These are phyloP conservation scores for Drosophila neonasuta DNA, from an alignment of 2,888 invertebrate species.

Conservation along the genomic window DNA sequence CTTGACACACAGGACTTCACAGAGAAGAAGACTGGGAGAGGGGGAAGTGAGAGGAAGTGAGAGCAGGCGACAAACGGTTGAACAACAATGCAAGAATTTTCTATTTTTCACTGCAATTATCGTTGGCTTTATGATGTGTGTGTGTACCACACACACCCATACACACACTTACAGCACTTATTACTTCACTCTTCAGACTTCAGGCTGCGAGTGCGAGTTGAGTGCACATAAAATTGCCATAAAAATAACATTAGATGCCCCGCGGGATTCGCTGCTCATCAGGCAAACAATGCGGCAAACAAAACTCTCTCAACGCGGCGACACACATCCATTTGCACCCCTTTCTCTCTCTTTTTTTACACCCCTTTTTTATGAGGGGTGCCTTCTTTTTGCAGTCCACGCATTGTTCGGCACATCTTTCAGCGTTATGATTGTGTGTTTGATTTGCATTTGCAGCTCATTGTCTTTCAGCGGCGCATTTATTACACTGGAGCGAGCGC, in stretches of 20 bases:
- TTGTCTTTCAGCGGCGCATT: constrained; percentile 35
- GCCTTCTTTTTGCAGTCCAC: not conserved
- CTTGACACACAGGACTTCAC: constrained; percentile 51
- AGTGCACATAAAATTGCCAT: constrained; percentile 60
- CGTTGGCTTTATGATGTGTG: constrained; percentile 61
- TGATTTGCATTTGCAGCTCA: constrained; percentile 32
- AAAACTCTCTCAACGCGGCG: constrained; percentile 14
- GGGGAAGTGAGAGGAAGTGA: not conserved
- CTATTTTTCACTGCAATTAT: constrained; percentile 63
- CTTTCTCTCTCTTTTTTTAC: no score
- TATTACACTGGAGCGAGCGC: constrained; percentile 48
- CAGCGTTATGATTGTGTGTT: constrained; percentile 51
- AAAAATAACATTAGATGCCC: constrained; percentile 62
- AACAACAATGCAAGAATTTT: constrained; percentile 59
- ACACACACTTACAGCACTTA: constrained; percentile 20
- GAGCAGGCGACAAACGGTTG: not conserved
- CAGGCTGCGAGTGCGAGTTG: not conserved
- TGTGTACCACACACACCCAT: constrained; percentile 30
- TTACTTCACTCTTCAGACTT: constrained; percentile 27
- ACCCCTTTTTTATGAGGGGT: no score
- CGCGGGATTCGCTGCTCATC: constrained; percentile 54
- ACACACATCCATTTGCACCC: constrained; percentile 38
- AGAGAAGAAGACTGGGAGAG: constrained; percentile 14
- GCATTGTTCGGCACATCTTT: constrained; percentile 39
- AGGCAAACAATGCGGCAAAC: constrained; percentile 52